Evolutionary conservation across 2,888 invertebrate genomes (phyloP).

Genomic region (Folsomia manolachei): DNA sequence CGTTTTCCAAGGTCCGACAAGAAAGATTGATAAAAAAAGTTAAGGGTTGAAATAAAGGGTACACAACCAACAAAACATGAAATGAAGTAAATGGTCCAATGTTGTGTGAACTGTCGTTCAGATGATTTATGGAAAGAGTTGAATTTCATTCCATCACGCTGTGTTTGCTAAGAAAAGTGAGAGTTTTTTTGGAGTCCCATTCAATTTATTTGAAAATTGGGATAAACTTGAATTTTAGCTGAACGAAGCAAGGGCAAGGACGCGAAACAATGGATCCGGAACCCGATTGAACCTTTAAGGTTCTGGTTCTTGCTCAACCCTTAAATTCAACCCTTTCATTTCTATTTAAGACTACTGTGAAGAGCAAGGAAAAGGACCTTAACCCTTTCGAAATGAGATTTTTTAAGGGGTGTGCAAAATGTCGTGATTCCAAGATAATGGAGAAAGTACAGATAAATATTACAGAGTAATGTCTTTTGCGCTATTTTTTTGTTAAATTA

Average conservation of each 20-base stretch:
- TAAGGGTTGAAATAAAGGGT: not conserved
- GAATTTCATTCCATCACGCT: conserved; percentile 33
- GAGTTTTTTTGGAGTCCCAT: conserved; percentile 13
- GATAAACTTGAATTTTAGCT: not conserved
- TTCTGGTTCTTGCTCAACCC: not conserved
- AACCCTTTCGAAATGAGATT: not conserved
- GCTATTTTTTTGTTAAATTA: no score
- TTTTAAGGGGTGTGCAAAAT: not conserved
- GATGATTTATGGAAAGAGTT: conserved; percentile 42
- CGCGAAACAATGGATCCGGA: not conserved
- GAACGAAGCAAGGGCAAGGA: conserved; percentile 19
- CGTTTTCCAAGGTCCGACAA: not conserved
- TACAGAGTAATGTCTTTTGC: no score
- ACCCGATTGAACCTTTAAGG: conserved; percentile 2
- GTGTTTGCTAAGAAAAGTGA: conserved; percentile 25
- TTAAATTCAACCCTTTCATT: conserved; percentile 13
- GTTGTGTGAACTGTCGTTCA: conserved; percentile 22
- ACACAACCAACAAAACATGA: no score
- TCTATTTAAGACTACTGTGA: not conserved
- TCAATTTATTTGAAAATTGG: conserved; percentile 5
- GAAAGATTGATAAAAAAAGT: not conserved
- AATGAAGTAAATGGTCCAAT: not conserved
- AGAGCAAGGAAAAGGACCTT: not conserved
- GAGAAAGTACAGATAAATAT: no score
- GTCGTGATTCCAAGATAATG: no score